Base-by-base conservation (phyloP, 2,888 invertebrate genomes). In the Netelia melanura region DNA sequence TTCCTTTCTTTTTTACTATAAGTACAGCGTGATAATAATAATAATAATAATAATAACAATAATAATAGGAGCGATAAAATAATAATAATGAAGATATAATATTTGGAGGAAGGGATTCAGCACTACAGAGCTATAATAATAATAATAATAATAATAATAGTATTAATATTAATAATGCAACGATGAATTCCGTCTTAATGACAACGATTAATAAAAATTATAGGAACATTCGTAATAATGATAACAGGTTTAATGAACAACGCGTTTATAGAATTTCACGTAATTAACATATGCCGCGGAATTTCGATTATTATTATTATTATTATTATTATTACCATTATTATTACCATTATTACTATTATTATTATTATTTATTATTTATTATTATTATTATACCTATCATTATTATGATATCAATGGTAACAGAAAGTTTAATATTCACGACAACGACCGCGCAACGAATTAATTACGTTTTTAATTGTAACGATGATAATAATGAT, bases 1-100 rank as follows among this genome's bases (percentile, higher is more conserved):
- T 48, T 85, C 71, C 68, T 23, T 68, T 86, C 8, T 11, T 65
- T 56, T 54, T 25, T 21, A 67, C 61, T 65, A 58, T 44, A 25
- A 71, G 85, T 83, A 89, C 88, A 87, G 88, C 88, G 86, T 87
- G 85, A 89, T 86, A 85, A 87, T 86, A 88, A 87, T 64, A 71
- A 58, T 81, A 71, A 58, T 81, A 64, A 25, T 25, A 25, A 25
- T 25, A 17, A 79, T 79, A 61, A 83, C 80, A 56, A 83, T 67
- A 67, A 81, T 76, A 21, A 77, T 87, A 84, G 83, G 82, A 86
- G 86, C 64, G 62, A 65, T 84, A 81, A 83, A 61, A 84, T 68
- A 54, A 85, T 80, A 76, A 81, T 61, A 76, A 86, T 74, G 67
- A 21, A 70, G 65, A 67, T 71, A 71, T 64, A 30, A 8, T 56